Percentiles rank a stretch among this genome's conserved stretches.
phyloP scores from a whole-genome alignment of 2,113 vertebrate species.

The cattle (Bos taurus) region ARS-UCD2.0 NC_037338.1:61066001-61066500 shows the following conservation, averaged over 20 bases:
- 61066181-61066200: too few species aligned
- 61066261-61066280: too few species aligned
- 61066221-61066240: background rate
- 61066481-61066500: background rate
- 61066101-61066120: background rate
- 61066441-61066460: too few species aligned
- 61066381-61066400: too few species aligned
- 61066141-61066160: background rate
- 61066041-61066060: background rate
- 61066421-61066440: too few species aligned
- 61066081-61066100: background rate
- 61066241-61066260: background rate
- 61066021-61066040: background rate
- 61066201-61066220: rapidly evolving
- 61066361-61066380: too few species aligned
- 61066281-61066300: too few species aligned
- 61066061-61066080: background rate
- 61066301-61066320: too few species aligned
- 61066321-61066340: too few species aligned
- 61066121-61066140: background rate
- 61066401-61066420: too few species aligned
- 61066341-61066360: too few species aligned
- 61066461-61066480: rapidly evolving
- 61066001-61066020: background rate
- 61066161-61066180: background rate